A percentile compares a stretch with the other conserved stretches of the same genome.
These are phyloP conservation scores for Stenolophus ochropezus DNA, from an alignment of 2,888 invertebrate genomes.

Conservation along the genomic window DNA sequence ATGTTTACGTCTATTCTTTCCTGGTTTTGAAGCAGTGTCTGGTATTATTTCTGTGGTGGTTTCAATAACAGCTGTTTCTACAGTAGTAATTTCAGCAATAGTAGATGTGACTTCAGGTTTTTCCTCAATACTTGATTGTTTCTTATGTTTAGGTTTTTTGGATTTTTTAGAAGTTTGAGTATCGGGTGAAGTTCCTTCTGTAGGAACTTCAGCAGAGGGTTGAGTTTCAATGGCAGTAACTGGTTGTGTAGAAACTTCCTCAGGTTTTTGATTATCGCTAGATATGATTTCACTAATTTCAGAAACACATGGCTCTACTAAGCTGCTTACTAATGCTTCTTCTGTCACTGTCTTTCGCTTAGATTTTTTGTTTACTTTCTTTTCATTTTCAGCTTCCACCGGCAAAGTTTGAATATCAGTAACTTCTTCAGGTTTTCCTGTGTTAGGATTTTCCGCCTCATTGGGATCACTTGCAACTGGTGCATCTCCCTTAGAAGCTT, in stretches of 20 bases:
- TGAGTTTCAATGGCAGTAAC: slow-evolving; percentile 56
- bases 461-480: slow-evolving; percentile 23
- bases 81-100: slow-evolving; percentile 4
- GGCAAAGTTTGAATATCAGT: not conserved
- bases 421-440: slow-evolving; percentile 17
- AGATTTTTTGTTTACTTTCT: slow-evolving; percentile 30
- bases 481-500: slow-evolving; percentile 40
- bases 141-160: slow-evolving; percentile 49
- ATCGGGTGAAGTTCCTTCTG: not conserved
- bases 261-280: slow-evolving; percentile 14
- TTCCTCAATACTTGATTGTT: slow-evolving; percentile 19
- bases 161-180: slow-evolving; percentile 49
- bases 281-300: slow-evolving; percentile 3
- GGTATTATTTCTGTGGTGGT: not conserved
- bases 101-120: slow-evolving; percentile 1
- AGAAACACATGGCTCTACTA: slow-evolving; percentile 4
- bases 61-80: not conserved
- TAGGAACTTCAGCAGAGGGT: not conserved
- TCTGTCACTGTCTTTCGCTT: slow-evolving; percentile 50
- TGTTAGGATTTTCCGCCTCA: slow-evolving; percentile 22
- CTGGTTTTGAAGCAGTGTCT: not conserved
- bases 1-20: slow-evolving; percentile 5
- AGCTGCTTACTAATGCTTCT: slow-evolving; percentile 39
- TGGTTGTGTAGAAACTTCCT: slow-evolving; percentile 57
- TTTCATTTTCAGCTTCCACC: not conserved